Percentiles rank a stretch among this genome's conserved stretches.
Evolutionary conservation across 2,888 invertebrate species (phyloP).

Genomic region (Philereme transversata): DNA sequence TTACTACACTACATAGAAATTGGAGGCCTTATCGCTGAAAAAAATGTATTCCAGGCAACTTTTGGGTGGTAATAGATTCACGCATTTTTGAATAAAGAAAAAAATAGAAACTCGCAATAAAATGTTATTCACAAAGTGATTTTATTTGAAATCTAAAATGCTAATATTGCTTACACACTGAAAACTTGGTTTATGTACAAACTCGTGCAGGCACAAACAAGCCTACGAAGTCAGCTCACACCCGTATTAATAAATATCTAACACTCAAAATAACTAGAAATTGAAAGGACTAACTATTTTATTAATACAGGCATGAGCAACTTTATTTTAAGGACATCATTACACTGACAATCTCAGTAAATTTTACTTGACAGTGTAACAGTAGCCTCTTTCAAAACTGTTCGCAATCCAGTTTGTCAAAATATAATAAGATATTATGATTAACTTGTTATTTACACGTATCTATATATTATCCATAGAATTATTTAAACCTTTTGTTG

Average conservation of each 20-base stretch:
- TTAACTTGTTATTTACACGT: conserved; percentile 24
- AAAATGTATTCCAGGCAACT: too few species aligned
- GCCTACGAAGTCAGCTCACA: not conserved
- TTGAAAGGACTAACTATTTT: not conserved
- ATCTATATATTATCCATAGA: conserved; percentile 7
- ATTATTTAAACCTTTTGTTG: conserved; percentile 12
- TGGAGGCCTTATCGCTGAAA: too few species aligned
- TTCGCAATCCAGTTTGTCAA: conserved; percentile 17
- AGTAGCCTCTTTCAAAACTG: conserved; percentile 1
- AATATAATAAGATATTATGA: conserved; percentile 11
- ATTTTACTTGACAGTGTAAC: conserved; percentile 22
- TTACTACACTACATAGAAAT: too few species aligned
- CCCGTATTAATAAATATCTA: conserved; percentile 15
- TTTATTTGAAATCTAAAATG: conserved; percentile 72
- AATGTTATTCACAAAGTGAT: conserved; percentile 69
- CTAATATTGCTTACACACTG: conserved; percentile 75
- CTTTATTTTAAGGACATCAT: not conserved
- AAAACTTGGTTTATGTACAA: conserved; percentile 53
- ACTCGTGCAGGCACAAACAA: conserved; percentile 4
- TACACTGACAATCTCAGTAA: conserved; percentile 20
- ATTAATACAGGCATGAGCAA: conserved; percentile 17
- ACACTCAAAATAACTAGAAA: not conserved
- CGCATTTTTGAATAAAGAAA: too few species aligned
- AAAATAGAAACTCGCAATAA: conserved; percentile 41
- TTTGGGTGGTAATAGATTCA: too few species aligned